Percentiles rank a stretch among this genome's conserved stretches.
Evolutionary conservation across 92 coral and sea anemone genomes (phyloP).

Genomic region (Zoanthus solanderi): DNA sequence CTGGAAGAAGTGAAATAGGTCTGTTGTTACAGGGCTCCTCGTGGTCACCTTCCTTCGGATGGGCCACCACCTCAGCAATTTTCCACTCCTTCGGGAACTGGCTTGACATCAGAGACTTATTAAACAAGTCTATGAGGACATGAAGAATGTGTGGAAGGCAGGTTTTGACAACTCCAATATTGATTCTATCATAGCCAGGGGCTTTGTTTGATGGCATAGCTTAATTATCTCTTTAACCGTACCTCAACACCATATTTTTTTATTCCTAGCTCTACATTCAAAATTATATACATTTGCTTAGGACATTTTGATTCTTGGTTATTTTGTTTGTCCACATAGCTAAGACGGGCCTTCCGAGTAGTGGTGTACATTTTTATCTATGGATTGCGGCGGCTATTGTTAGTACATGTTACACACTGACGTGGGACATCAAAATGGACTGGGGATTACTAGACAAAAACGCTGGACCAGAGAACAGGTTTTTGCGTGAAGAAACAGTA

Average conservation of each 20-base stretch:
- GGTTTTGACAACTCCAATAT: background rate
- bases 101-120: background rate
- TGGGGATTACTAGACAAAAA: constrained; percentile 95
- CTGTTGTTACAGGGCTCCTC: constrained; percentile 51
- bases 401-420: constrained; percentile 92
- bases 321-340: constrained; percentile 53
- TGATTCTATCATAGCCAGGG: background rate
- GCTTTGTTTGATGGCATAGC: background rate
- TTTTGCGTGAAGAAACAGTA: constrained; percentile 93
- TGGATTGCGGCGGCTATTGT: constrained; percentile 89
- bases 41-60: constrained; percentile 38
- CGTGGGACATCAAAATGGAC: constrained; percentile 99
- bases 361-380: constrained; percentile 81
- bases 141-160: constrained; percentile 6
- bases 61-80: constrained; percentile 39
- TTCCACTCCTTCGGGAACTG: constrained; percentile 50
- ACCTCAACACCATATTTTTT: too few species aligned
- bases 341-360: constrained; percentile 69
- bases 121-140: background rate
- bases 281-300: background rate
- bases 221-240: too few species aligned
- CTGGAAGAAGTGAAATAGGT: constrained; percentile 58
- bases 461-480: constrained; percentile 79
- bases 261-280: too few species aligned
- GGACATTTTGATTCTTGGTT: background rate